Conservation (phyloP, 2,113 vertebrate species). For the Sitta europaea region DNA sequence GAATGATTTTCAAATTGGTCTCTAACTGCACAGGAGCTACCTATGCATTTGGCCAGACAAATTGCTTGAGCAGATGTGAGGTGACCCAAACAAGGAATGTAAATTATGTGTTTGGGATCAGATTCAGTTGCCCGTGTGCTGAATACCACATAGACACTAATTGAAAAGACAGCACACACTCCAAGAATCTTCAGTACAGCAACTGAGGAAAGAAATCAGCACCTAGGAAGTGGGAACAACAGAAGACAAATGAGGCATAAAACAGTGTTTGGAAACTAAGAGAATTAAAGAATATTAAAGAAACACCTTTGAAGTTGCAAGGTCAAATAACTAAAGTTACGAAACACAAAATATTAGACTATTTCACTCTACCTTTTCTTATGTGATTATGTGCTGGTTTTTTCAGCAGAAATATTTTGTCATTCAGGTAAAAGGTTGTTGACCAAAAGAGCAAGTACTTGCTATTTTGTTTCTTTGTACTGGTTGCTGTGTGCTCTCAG, state of each 20-base stretch:
- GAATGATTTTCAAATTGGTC: neutral
- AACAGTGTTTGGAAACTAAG: neutral
- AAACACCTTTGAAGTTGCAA: neutral
- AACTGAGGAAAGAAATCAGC: neutral
- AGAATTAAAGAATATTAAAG: neutral
- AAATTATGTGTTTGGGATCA: slow-evolving; percentile 11
- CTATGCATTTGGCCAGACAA: neutral
- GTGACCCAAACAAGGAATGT: neutral
- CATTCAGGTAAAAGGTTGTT: neutral
- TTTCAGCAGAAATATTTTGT: neutral
- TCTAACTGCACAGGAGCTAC: neutral
- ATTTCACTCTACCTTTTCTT: neutral
- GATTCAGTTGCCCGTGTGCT: neutral
- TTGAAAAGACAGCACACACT: neutral
- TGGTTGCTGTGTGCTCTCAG: neutral
- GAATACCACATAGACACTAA: neutral
- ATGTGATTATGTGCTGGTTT: neutral
- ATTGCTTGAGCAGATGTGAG: slow-evolving; percentile 1
- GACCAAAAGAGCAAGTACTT: neutral
- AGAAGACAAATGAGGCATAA: neutral
- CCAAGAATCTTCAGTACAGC: neutral
- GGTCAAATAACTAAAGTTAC: neutral
- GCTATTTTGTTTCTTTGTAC: neutral
- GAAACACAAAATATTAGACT: neutral
- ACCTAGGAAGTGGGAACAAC: neutral